A percentile compares a stretch with the other conserved stretches of the same genome.
Conservation (phyloP, 2,797 vertebrate species). For the Dicrostonyx torquatus region DNA sequence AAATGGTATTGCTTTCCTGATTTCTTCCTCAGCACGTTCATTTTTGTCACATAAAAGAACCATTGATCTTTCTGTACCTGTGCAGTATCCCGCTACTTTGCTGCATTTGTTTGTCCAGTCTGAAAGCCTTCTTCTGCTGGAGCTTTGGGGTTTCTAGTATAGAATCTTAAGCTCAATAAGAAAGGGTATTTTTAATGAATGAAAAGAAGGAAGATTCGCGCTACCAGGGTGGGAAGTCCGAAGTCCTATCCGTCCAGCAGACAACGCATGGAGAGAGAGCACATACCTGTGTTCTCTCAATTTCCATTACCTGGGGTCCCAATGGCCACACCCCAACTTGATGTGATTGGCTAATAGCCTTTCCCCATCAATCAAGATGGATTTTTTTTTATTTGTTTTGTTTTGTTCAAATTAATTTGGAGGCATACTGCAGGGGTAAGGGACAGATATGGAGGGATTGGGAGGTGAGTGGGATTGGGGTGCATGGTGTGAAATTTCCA, state of each 20-base stretch:
- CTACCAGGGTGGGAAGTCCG: no score
- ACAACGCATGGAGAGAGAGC: no score
- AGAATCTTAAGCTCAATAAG: no score
- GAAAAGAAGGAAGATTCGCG: no score
- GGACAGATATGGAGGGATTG: neutral
- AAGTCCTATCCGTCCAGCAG: no score
- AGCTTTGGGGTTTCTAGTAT: neutral
- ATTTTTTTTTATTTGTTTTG: neutral
- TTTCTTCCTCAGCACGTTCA: neutral
- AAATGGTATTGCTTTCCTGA: neutral
- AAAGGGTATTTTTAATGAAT: no score
- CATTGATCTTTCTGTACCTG: neutral
- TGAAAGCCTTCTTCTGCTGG: neutral
- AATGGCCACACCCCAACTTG: no score
- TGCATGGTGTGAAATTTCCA: neutral
- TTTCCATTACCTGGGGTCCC: no score
- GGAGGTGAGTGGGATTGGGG: neutral
- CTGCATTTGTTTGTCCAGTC: constrained; percentile 1
- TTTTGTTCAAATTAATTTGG: neutral
- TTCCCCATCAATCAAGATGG: no score
- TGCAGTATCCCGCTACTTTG: neutral
- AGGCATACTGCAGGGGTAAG: neutral
- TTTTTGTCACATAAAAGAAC: neutral
- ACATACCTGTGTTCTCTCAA: no score
- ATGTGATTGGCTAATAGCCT: no score